Conservation (phyloP, 2,888 invertebrate species). For the Galeopsomyia nigrocyanea region DNA sequence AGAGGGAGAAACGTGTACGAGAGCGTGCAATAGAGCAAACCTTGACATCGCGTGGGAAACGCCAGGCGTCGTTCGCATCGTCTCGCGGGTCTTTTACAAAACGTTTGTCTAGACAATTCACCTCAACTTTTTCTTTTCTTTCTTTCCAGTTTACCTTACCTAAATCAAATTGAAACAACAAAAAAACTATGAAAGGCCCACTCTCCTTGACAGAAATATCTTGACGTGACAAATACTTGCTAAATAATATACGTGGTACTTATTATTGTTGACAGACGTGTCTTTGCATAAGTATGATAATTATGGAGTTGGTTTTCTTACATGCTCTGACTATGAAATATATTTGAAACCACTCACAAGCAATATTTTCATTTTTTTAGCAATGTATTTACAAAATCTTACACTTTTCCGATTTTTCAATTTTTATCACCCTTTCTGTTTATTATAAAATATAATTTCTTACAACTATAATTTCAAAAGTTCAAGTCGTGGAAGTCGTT, state of each 20-base stretch:
- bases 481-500: slow-evolving; percentile 28
- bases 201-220: no score
- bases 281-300: not conserved
- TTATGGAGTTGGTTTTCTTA: not conserved
- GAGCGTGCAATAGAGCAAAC: slow-evolving; percentile 23
- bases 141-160: no score
- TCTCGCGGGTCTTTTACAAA: slow-evolving; percentile 33
- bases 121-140: no score
- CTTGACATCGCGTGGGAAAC: slow-evolving; percentile 46
- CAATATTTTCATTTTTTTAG: slow-evolving; percentile 16
- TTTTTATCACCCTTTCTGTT: slow-evolving; percentile 21
- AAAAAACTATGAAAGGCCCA: no score
- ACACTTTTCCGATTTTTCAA: slow-evolving; percentile 23
- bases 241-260: not conserved
- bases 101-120: not conserved
- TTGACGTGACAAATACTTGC: not conserved
- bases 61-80: slow-evolving; percentile 36
- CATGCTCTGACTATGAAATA: not conserved
- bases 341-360: not conserved
- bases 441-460: slow-evolving; percentile 48
- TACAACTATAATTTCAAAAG: slow-evolving; percentile 39
- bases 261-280: not conserved
- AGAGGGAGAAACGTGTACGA: not conserved
- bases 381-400: slow-evolving; percentile 39
- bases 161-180: no score